Evolutionary conservation across 1,140 invertebrate species (phyloP).

Genomic region (Zaprionus capensis): DNA sequence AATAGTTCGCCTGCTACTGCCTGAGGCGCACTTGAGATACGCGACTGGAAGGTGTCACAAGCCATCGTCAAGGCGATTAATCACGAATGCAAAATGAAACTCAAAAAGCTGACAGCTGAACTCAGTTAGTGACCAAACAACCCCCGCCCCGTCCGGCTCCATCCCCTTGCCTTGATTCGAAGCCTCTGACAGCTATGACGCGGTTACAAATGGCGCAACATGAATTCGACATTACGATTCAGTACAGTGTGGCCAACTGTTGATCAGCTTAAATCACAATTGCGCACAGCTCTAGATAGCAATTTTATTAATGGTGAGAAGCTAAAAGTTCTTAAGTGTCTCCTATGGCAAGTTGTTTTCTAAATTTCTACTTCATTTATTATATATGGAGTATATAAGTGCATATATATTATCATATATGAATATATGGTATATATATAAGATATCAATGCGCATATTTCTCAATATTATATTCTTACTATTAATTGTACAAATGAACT

Average conservation of each 20-base stretch:
- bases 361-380: background rate
- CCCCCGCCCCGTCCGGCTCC: background rate
- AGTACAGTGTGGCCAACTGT: slow-evolving; percentile 6
- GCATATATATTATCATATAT: too few species aligned
- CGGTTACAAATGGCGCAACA: slow-evolving; percentile 77
- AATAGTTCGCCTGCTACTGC: slow-evolving; percentile 64
- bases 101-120: slow-evolving; percentile 64
- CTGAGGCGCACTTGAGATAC: slow-evolving; percentile 48
- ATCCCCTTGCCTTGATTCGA: slow-evolving; percentile 5
- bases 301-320: background rate
- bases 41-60: slow-evolving; percentile 57
- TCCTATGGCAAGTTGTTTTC: background rate
- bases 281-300: background rate
- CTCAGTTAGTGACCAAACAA: slow-evolving; percentile 6
- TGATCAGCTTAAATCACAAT: slow-evolving; percentile 3
- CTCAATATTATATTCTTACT: too few species aligned
- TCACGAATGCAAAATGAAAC: slow-evolving; percentile 58
- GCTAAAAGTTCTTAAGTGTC: background rate
- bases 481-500: too few species aligned
- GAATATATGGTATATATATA: too few species aligned
- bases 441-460: too few species aligned
- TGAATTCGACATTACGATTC: slow-evolving; percentile 57
- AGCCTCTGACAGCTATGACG: slow-evolving; percentile 40
- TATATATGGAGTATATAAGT: too few species aligned
- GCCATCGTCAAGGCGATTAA: slow-evolving; percentile 73